Percentiles rank a stretch among this genome's conserved stretches.
phyloP scores from a whole-genome alignment of 2,113 vertebrate species.

The Macheiramphus alcinus region DNA sequence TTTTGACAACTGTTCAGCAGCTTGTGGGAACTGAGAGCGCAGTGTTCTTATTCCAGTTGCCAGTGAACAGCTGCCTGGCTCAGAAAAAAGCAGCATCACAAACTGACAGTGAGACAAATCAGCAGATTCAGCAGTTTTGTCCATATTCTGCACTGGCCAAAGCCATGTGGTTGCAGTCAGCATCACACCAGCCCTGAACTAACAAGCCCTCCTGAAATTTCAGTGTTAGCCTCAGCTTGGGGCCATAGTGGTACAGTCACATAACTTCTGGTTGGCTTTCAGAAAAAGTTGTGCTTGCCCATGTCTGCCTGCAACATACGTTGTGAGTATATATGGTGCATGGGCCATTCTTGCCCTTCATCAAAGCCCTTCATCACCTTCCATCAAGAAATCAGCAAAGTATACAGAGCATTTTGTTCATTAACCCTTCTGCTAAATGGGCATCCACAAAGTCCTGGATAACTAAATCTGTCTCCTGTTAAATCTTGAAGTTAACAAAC shows the following conservation, averaged over 20 bases:
- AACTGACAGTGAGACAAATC: neutral
- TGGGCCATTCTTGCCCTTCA: neutral
- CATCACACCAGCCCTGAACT: neutral
- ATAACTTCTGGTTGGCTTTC: neutral
- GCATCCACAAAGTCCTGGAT: neutral
- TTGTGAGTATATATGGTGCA: no score
- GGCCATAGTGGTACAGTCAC: neutral
- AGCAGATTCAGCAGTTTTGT: neutral
- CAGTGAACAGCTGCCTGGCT: constrained; percentile 2
- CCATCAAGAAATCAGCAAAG: neutral
- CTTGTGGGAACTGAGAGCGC: neutral
- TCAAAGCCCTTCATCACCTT: neutral
- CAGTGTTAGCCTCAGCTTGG: neutral
- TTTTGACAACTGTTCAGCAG: neutral
- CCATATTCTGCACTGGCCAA: neutral
- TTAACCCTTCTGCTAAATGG: neutral
- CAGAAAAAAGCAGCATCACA: neutral
- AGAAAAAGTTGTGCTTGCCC: neutral
- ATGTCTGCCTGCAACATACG: fast-evolving
- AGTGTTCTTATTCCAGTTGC: neutral
- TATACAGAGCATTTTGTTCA: neutral
- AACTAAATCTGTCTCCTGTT: neutral
- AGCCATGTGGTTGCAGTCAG: neutral
- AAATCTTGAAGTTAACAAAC: neutral
- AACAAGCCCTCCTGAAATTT: neutral